Evolutionary conservation across 2,888 invertebrate species (phyloP).

Genomic region (Drosophila mercatorum): DNA sequence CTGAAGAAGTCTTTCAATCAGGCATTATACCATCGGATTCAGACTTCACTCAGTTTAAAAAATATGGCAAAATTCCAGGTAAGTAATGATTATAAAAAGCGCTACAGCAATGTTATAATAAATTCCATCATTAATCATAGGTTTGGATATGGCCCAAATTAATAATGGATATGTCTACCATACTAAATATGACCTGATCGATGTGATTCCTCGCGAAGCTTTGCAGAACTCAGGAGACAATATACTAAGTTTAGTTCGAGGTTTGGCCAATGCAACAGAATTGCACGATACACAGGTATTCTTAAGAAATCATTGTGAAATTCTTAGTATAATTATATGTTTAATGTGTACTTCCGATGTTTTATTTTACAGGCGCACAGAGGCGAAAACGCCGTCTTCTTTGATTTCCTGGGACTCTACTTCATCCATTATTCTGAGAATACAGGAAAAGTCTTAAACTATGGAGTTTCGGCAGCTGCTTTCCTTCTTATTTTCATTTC

Average conservation of each 20-base stretch:
- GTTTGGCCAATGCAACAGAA: conserved; percentile 84
- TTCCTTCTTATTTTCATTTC: conserved; percentile 76
- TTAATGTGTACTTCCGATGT: too few species aligned
- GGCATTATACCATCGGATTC: conserved; percentile 88
- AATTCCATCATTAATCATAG: conserved; percentile 79
- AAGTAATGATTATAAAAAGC: neutral
- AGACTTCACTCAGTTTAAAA: conserved; percentile 88
- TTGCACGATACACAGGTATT: conserved; percentile 59
- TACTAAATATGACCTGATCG: conserved; percentile 88
- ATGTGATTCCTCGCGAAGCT: conserved; percentile 87
- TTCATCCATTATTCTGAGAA: conserved; percentile 87
- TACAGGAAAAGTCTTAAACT: conserved; percentile 82
- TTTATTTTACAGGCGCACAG: conserved; percentile 78
- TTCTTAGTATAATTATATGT: too few species aligned
- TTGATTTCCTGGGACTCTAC: conserved; percentile 89
- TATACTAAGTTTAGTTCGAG: conserved; percentile 86
- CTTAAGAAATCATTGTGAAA: neutral
- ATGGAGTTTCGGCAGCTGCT: conserved; percentile 78
- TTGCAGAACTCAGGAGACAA: conserved; percentile 91
- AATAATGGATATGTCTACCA: conserved; percentile 92
- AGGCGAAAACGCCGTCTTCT: conserved; percentile 87
- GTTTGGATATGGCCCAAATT: conserved; percentile 90
- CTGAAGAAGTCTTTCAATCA: conserved; percentile 86
- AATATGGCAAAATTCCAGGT: conserved; percentile 86
- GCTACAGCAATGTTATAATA: too few species aligned